A percentile compares a stretch with the other conserved stretches of the same genome.
Conservation (phyloP, 2,113 vertebrate genomes). For the Gracilinanus agilis region DNA sequence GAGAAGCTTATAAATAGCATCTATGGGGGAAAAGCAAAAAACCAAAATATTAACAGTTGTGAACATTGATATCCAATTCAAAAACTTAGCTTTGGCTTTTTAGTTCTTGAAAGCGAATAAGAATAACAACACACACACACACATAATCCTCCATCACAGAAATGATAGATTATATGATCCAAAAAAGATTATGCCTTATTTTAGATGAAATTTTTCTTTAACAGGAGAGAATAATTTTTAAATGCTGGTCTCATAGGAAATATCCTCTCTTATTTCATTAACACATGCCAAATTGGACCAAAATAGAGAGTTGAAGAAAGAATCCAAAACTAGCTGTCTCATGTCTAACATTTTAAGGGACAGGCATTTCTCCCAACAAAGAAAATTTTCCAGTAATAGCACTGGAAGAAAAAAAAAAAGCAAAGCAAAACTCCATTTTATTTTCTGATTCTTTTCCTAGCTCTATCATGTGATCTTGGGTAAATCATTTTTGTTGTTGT, state of each 20-base stretch:
- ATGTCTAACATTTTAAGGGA: background rate
- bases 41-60: background rate
- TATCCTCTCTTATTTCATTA: background rate
- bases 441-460: background rate
- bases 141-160: background rate
- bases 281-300: background rate
- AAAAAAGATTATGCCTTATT: background rate
- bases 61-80: background rate
- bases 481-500: background rate
- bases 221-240: background rate
- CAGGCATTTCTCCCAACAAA: background rate
- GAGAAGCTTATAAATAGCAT: background rate
- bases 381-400: background rate
- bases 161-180: background rate
- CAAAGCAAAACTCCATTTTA: background rate
- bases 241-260: background rate
- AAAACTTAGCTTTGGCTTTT: background rate
- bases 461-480: background rate
- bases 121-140: background rate
- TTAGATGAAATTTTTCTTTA: background rate
- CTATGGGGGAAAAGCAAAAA: background rate
- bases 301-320: background rate
- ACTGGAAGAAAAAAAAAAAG: background rate
- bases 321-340: background rate
- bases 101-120: background rate